These are phyloP conservation scores for Buathra laborator DNA, from an alignment of 2,888 invertebrate species.

Conservation along the genomic window DNA sequence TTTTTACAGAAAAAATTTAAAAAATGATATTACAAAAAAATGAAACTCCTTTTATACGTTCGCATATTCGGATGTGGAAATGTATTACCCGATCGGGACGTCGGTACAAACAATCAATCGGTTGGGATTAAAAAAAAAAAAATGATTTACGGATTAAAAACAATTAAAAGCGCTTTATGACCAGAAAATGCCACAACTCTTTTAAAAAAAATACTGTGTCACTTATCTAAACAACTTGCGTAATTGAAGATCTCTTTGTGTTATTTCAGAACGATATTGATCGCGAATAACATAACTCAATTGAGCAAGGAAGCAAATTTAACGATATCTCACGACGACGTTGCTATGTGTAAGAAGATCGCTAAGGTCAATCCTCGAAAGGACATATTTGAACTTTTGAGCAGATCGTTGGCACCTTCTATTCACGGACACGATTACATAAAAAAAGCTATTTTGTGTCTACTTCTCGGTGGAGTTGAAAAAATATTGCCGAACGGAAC, in stretches of 20 bases:
- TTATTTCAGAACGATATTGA: constrained; percentile 92
- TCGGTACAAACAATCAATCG: no score
- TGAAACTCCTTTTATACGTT: no score
- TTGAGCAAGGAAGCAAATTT: constrained; percentile 94
- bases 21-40: background rate
- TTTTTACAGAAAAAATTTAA: constrained; percentile 13
- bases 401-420: constrained; percentile 97
- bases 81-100: no score
- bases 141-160: no score
- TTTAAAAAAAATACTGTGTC: background rate
- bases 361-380: constrained; percentile 88
- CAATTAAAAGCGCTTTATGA: no score
- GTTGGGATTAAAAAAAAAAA: no score
- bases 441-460: constrained; percentile 97
- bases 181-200: no score
- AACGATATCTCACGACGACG: constrained; percentile 93
- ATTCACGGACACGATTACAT: constrained; percentile 99
- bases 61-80: no score
- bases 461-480: constrained; percentile 97
- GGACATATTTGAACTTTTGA: constrained; percentile 95
- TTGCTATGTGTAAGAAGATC: constrained; percentile 94
- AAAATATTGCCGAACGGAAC: constrained; percentile 97
- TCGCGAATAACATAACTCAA: constrained; percentile 96
- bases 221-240: background rate
- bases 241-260: constrained; percentile 23